phyloP scores from a whole-genome alignment of 2,888 invertebrate genomes.

The Diploptera punctata region DNA sequence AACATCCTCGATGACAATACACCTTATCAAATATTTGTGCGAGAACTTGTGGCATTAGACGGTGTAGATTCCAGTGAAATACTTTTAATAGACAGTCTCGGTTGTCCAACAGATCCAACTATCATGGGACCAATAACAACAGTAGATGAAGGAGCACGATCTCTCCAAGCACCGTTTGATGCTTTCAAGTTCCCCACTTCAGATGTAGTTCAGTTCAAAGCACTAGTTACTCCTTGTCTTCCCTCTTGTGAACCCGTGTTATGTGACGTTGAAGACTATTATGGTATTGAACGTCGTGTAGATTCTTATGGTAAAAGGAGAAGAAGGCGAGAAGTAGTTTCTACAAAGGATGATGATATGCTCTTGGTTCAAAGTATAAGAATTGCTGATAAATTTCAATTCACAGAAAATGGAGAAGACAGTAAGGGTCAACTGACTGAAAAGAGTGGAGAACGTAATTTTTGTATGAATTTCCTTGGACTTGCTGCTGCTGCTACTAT shows the following conservation, averaged over 20 bases:
- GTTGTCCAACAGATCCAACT: constrained; percentile 55
- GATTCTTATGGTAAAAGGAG: constrained; percentile 85
- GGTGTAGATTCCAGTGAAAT: constrained; percentile 56
- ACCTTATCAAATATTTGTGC: constrained; percentile 58
- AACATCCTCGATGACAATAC: constrained; percentile 54
- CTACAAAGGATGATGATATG: constrained; percentile 45
- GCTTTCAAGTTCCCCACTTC: constrained; percentile 56
- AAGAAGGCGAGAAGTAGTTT: constrained; percentile 45
- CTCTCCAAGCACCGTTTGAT: constrained; percentile 53
- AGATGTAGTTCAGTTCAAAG: constrained; percentile 54
- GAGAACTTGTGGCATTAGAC: constrained; percentile 57
- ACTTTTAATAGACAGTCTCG: constrained; percentile 55
- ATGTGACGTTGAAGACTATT: constrained; percentile 51
- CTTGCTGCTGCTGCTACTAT: constrained; percentile 49
- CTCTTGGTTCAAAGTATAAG: constrained; percentile 49
- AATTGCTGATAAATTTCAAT: constrained; percentile 49
- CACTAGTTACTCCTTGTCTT: constrained; percentile 53
- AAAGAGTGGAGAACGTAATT: constrained; percentile 20
- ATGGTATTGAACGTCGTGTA: constrained; percentile 57
- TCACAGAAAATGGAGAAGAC: constrained; percentile 21
- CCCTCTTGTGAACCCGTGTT: constrained; percentile 52
- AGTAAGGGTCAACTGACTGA: constrained; percentile 11
- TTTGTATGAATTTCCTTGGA: constrained; percentile 49
- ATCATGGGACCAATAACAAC: constrained; percentile 53
- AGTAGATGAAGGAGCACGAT: constrained; percentile 43